Evolutionary conservation across 2,888 invertebrate genomes (phyloP).

Genomic region (Lissonota sp.): DNA sequence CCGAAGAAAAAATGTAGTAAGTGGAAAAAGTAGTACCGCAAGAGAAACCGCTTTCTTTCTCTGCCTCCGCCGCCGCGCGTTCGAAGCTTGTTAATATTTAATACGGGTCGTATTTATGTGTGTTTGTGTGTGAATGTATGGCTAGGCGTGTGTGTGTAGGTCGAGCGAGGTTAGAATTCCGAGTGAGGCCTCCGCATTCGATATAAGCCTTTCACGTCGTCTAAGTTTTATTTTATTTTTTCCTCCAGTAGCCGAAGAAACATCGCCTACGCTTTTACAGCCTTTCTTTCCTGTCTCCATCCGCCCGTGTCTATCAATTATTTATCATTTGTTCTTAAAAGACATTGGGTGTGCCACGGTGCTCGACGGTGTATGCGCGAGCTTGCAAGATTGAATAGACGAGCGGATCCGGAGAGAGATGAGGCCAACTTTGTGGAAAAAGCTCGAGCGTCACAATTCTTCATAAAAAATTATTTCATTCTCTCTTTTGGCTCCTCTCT

Average conservation of each 20-base stretch:
- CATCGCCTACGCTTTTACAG: slow-evolving; percentile 21
- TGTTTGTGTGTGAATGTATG: slow-evolving; percentile 7
- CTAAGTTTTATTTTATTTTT: slow-evolving; percentile 14
- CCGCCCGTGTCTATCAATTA: slow-evolving; percentile 43
- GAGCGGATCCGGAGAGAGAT: no score
- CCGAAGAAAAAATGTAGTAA: background rate
- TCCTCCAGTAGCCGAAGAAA: slow-evolving; percentile 12
- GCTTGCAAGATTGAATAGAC: no score
- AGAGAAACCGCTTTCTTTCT: background rate
- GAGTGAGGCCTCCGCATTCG: slow-evolving; percentile 35
- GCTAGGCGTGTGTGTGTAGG: background rate
- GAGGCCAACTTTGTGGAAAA: no score
- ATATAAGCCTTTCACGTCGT: slow-evolving; percentile 15
- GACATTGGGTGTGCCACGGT: slow-evolving; percentile 4
- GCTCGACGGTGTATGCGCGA: no score
- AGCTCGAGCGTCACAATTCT: no score
- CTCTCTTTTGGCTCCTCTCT: no score
- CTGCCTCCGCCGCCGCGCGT: slow-evolving; percentile 36
- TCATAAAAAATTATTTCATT: no score
- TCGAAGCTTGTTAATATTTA: slow-evolving; percentile 63
- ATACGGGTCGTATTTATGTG: slow-evolving; percentile 46
- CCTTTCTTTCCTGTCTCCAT: background rate
- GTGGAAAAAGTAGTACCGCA: background rate
- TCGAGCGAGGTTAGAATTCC: slow-evolving; percentile 36
- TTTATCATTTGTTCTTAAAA: slow-evolving; percentile 51